phyloP scores from a whole-genome alignment of 2,113 vertebrate genomes.

The Chionis minor region DNA sequence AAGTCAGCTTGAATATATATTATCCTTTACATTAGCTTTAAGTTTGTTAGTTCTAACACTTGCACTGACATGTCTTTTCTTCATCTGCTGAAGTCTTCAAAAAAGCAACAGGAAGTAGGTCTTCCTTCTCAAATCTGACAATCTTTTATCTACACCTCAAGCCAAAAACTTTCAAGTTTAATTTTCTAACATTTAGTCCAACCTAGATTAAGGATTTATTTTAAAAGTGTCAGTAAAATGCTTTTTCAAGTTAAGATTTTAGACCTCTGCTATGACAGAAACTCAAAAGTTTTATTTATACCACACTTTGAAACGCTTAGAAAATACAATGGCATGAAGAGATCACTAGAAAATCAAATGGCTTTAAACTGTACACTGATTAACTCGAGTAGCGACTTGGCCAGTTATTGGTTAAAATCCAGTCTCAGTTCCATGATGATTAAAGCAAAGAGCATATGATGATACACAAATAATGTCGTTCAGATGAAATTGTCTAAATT shows the following conservation, averaged over 20 bases:
- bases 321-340: not conserved
- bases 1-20: not conserved
- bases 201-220: not conserved
- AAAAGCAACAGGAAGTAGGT: not conserved
- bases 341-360: not conserved
- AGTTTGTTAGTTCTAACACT: not conserved
- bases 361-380: not conserved
- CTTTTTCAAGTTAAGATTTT: not conserved
- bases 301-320: not conserved
- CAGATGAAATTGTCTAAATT: not conserved
- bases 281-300: not conserved
- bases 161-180: not conserved
- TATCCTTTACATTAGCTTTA: not conserved
- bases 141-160: constrained; percentile 1
- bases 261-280: not conserved
- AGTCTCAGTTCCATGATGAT: not conserved
- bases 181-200: not conserved
- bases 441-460: not conserved
- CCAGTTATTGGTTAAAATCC: not conserved
- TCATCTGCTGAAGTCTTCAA: not conserved
- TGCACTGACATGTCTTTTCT: not conserved
- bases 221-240: not conserved
- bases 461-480: not conserved
- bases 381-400: not conserved
- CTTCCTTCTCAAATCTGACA: not conserved